Conservation (phyloP, 2,888 invertebrate genomes). For the Cephonodes hylas region DNA sequence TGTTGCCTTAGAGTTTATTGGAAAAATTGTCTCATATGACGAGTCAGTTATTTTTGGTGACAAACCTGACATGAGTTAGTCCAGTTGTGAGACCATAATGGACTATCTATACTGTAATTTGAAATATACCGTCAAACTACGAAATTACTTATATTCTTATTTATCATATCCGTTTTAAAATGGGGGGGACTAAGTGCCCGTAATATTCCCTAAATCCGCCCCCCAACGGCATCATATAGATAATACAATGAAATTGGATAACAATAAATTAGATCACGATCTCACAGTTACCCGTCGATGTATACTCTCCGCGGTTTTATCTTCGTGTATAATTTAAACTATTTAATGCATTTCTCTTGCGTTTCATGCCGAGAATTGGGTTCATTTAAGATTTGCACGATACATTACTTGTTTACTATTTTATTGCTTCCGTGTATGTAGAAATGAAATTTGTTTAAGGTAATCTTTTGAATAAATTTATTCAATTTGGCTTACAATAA, state of each 20-base stretch:
- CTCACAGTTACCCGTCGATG: constrained; percentile 3
- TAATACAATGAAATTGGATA: constrained; percentile 13
- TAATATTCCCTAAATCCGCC: neutral
- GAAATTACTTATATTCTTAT: too few species aligned
- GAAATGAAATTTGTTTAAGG: neutral
- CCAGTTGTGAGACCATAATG: too few species aligned
- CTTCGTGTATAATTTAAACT: neutral
- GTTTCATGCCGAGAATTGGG: neutral
- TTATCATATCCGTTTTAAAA: too few species aligned
- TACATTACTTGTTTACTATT: neutral
- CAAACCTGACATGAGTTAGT: too few species aligned
- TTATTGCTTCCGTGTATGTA: neutral
- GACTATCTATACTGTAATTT: too few species aligned
- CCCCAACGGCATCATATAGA: neutral
- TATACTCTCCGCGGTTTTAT: neutral
- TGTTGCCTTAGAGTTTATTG: too few species aligned
- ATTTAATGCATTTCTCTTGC: constrained; percentile 4
- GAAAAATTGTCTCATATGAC: too few species aligned
- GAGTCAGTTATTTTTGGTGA: too few species aligned
- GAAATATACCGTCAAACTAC: too few species aligned
- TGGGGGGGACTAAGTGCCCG: neutral
- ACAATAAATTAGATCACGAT: constrained; percentile 15
- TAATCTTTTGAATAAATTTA: too few species aligned
- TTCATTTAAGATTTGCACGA: neutral
- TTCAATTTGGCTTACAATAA: too few species aligned